Conservation (phyloP, 2,797 vertebrate species). For the Diceros bicornis region DNA sequence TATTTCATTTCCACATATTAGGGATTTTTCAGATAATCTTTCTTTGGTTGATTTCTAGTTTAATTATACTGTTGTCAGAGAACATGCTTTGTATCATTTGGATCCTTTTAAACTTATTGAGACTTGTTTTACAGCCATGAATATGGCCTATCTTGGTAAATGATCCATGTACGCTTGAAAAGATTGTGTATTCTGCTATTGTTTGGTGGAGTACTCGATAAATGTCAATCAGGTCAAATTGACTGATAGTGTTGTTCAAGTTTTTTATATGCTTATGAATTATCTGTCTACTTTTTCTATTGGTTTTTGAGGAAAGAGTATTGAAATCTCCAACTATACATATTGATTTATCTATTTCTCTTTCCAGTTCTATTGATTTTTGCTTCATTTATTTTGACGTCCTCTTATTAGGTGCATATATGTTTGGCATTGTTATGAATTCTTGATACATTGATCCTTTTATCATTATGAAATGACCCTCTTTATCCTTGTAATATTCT, state of each 20-base stretch:
- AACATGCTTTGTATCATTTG: not conserved
- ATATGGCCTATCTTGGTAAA: too few species aligned
- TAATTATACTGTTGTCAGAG: not conserved
- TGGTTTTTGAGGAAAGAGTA: not conserved
- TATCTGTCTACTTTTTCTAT: not conserved
- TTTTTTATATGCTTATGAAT: not conserved
- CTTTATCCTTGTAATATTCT: not conserved
- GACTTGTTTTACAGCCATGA: too few species aligned
- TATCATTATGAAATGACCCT: not conserved
- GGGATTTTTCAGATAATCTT: not conserved
- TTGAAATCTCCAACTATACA: not conserved
- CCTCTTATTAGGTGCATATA: not conserved
- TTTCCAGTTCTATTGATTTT: not conserved
- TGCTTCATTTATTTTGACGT: constrained; percentile 11
- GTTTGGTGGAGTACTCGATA: not conserved
- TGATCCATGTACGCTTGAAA: not conserved
- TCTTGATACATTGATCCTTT: not conserved
- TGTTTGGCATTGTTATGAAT: not conserved
- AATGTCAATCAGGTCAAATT: not conserved
- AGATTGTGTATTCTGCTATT: not conserved
- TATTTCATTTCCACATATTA: not conserved
- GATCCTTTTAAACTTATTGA: not conserved
- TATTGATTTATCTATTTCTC: not conserved
- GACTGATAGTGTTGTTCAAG: not conserved
- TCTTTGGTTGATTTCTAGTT: not conserved